Evolutionary conservation across 1,140 invertebrate genomes (phyloP), one percentile per base, ranked within the genome.

Genomic region (Rhizoglyphus robini): DNA sequence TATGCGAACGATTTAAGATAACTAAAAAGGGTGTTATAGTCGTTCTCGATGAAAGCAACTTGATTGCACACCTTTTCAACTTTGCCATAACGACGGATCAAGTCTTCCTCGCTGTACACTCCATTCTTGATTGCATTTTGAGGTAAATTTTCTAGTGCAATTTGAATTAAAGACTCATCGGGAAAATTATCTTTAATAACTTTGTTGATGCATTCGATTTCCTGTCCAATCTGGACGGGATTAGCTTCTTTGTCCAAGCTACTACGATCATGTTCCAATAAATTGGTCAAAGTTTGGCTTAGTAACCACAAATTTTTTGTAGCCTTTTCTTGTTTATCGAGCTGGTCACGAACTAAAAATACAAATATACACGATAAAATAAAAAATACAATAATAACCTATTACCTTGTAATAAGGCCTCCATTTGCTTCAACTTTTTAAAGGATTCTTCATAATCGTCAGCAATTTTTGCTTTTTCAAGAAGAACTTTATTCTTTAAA

Each of bases 261-360:
- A 27, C 20, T 34, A 15, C 18, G 25, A 49, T 51, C 25, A 32
- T 30, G 34, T 54, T 54, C 54, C 4, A 68, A 36, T 20, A 65
- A n/a, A 36, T 65, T 57, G 20, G 57, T 66, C 13, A 68, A 34
- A 23, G 79, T 83, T 72, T 94, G 88, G 73, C 88, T 93, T 11
- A 92, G 87, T 63, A 88, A 82, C 94, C 93, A 97, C 68, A 96
- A 80, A 34, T 88, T 82, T 74, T 94, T 90, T 3, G 89, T 85
- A 69, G 88, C 83, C 64, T 85, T 83, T 0, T 86, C 84, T 66
- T 83, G 81, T 71, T 83, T 84, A 70, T 96, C 92, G 30, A 84
- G 81, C 27, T 85, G 83, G 47, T 87, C 83, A 36, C 89, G 83
- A 49, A 80, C 88, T 90, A 73, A 31, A 82, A 71, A 66, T 63